Evolutionary conservation across 2,888 invertebrate genomes (phyloP).

Genomic region (Hylaea fasciaria): DNA sequence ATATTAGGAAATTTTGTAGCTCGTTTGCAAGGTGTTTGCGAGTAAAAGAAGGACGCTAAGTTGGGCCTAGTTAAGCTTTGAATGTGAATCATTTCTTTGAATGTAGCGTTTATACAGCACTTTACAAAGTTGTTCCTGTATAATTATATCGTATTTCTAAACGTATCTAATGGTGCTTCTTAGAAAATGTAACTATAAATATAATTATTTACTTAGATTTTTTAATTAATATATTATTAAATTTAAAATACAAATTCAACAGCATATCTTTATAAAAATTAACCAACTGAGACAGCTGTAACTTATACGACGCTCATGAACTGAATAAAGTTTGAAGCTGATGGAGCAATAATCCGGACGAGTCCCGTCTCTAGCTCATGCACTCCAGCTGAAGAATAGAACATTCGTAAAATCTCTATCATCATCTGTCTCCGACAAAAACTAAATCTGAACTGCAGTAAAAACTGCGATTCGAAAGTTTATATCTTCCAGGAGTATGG

Average conservation of each 20-base stretch:
- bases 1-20: conserved; percentile 73
- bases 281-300: conserved; percentile 7
- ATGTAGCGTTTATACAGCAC: no score
- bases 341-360: no score
- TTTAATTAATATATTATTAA: no score
- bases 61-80: conserved; percentile 1
- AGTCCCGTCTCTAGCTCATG: not conserved
- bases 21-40: conserved; percentile 61
- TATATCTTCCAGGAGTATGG: conserved; percentile 46
- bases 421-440: conserved; percentile 41
- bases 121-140: no score
- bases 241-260: no score
- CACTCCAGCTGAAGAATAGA: conserved; percentile 22
- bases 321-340: conserved; percentile 10
- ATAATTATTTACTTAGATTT: no score
- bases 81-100: not conserved
- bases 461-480: conserved; percentile 54
- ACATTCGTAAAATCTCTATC: conserved; percentile 28
- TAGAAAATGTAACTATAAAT: no score
- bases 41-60: conserved; percentile 25
- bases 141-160: no score
- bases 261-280: not conserved
- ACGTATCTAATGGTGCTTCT: no score
- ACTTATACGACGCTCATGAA: conserved; percentile 19
- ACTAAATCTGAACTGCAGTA: conserved; percentile 50